Evolutionary conservation across 2,888 invertebrate genomes (phyloP), one percentile per base, ranked within the genome.

Genomic region (Drosophila kambysellisi): DNA sequence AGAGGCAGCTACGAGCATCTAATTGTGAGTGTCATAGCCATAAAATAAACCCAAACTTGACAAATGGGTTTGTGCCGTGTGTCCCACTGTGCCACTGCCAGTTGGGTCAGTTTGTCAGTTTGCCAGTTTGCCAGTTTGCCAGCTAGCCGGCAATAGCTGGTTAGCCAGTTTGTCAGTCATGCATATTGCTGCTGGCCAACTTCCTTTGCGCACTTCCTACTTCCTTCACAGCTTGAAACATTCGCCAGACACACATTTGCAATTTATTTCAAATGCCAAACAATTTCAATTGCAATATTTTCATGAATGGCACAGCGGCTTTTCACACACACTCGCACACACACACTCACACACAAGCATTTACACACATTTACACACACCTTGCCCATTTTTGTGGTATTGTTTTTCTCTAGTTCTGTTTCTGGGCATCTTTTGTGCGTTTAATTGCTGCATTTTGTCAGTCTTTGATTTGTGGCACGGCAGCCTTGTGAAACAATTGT

Each of bases 181-280:
- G 65, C 67, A 67, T 58, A 50, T 48, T 61, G 60, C 62, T 57
- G 48, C 62, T 57, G 48, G 37, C 35, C 43, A 63, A 79, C 76
- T 79, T 78, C 79, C 78, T 79, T 43, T 72, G 70, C 82, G 61
- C 74, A 77, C 79, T 83, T 88, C 85, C 83, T 81, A 84, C 87
- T 89, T 89, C 88, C 88, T 89, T 65, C 82, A 62, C 88, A 83
- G 81, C 76, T 61, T 79, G 85, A 73, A 52, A 58, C 74, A 58
- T 81, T 56, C 66, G 58, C 52, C 50, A 81, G 81, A 83, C 87
- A 82, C 86, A 81, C 81, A 84, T 89, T 88, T 74, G 87, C 89
- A 89, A 89, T 88, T 89, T 79, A 89, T 88, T 88, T 85, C 76
- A 77, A 88, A 88, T 88, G 76, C 82, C 85, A 81, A 82, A 66